Percentiles rank a stretch among this genome's conserved stretches.
These are phyloP conservation scores for Pseudococcus jackbeardsleyi DNA, from an alignment of 2,888 invertebrate genomes.

Conservation along the genomic window DNA sequence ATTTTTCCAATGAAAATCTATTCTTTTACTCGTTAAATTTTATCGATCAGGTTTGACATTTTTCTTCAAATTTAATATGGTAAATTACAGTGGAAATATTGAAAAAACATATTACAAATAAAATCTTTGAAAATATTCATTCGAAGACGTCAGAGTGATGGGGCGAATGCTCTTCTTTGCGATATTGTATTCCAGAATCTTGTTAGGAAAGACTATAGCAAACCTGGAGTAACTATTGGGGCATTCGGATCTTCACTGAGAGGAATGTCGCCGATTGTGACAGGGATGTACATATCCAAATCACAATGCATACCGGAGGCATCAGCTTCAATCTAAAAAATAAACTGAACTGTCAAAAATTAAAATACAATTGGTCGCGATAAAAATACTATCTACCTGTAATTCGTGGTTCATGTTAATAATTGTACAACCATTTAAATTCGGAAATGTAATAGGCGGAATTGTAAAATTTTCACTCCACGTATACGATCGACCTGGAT, in stretches of 20 bases:
- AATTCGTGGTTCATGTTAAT: constrained; percentile 63
- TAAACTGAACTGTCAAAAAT: background rate
- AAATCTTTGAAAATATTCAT: too few species aligned
- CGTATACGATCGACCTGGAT: constrained; percentile 63
- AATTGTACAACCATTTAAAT: constrained; percentile 63
- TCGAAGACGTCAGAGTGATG: too few species aligned
- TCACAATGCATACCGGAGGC: constrained; percentile 62
- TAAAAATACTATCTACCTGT: constrained; percentile 51
- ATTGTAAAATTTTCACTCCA: constrained; percentile 65
- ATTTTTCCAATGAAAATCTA: too few species aligned
- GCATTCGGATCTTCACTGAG: constrained; percentile 60
- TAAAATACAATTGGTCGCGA: background rate
- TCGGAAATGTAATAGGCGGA: constrained; percentile 62
- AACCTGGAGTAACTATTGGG: background rate
- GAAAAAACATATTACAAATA: too few species aligned
- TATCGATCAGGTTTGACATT: too few species aligned
- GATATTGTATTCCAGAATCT: constrained; percentile 22
- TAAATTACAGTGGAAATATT: too few species aligned
- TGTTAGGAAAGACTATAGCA: background rate
- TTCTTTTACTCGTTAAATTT: too few species aligned
- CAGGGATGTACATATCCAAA: constrained; percentile 61
- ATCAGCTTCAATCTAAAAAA: constrained; percentile 62
- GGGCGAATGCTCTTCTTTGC: too few species aligned
- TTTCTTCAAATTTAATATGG: too few species aligned
- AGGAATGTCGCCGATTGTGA: constrained; percentile 66